Evolutionary conservation across 2,797 vertebrate genomes (phyloP), one percentile per base, ranked within the genome.

Genomic region (Arrhamphus sclerolepis): DNA sequence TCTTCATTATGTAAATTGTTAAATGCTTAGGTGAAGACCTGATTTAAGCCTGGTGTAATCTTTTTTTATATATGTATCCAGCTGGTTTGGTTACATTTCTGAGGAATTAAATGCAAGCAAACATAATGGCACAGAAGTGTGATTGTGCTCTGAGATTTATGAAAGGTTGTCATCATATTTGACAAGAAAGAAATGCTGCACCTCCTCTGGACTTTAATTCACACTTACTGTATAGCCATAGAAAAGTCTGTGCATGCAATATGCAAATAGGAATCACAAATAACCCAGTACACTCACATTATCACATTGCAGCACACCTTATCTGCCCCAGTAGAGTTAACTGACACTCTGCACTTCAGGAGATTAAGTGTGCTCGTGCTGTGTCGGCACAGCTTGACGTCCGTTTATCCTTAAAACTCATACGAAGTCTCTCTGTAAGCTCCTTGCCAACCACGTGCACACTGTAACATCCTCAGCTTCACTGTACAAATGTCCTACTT

Each of bases 301-400:
- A 41, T 46, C 49, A 70, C 66, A 80, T 70, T 73, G 42, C 70
- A 55, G 49, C 68, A 52, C 70, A 80, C 68, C 83, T 84, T 80
- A 88, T 87, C 80, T 71, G 68, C 44, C 76, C 77, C 61, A 40
- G 62, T 79, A 81, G 82, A 78, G 79, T 80, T 87, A 79, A 90
- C 77, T 80, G 89, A 86, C 81, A 85, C 77, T 77, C 83, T 81
- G 62, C 78, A 82, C 83, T 85, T 72, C 34, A 14, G 34, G 69
- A 82, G 81, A 87, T 86, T 84, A 86, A 85, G 81, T 76, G 74
- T 66, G 75, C 75, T 89, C 84, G 79, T 62, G 87, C 87, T 84
- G 86, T 47, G 82, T 72, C 66, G 63, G 59, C 84, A 70, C 84
- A 89, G 87, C 80, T 67, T 80, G 83, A 75, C 41, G 71, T 76